A percentile compares a stretch with the other conserved stretches of the same genome.
Evolutionary conservation across 2,888 invertebrate genomes (phyloP).

Genomic region (Ectemnius cavifrons): DNA sequence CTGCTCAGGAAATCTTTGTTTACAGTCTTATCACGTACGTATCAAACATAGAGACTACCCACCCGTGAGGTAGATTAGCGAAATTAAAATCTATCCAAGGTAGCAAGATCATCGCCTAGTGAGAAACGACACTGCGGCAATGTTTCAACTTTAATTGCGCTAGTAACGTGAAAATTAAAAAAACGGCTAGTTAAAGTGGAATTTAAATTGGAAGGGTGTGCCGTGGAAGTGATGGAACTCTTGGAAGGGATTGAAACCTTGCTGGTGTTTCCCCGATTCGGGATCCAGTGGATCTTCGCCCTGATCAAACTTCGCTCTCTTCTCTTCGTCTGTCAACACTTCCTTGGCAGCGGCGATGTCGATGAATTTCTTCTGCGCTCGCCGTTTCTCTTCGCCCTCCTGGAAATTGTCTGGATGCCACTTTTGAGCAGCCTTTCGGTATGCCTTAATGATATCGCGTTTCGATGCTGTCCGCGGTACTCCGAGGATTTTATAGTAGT

Average conservation of each 20-base stretch:
- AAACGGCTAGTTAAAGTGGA: constrained; percentile 90
- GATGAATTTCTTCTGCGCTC: constrained; percentile 98
- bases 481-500: constrained; percentile 98
- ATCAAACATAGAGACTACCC: constrained; percentile 27
- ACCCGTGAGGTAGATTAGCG: constrained; percentile 54
- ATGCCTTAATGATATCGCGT: constrained; percentile 96
- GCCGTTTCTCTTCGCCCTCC: constrained; percentile 91
- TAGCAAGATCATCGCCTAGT: constrained; percentile 23
- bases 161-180: constrained; percentile 26
- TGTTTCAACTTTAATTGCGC: constrained; percentile 34
- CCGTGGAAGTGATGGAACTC: constrained; percentile 84
- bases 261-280: constrained; percentile 84
- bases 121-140: constrained; percentile 21
- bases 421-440: constrained; percentile 96
- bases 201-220: constrained; percentile 97
- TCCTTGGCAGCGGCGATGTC: constrained; percentile 99
- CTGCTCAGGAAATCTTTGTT: too few relatives aligned
- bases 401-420: constrained; percentile 99
- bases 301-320: constrained; percentile 94
- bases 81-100: constrained; percentile 43
- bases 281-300: constrained; percentile 99
- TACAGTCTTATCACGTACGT: too few relatives aligned
- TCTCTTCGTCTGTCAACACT: constrained; percentile 93
- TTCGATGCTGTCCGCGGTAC: constrained; percentile 95
- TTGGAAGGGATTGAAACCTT: constrained; percentile 85